These are phyloP conservation scores for Hemitrygon akajei DNA, from an alignment of 2,797 vertebrate species.

Conservation along the genomic window DNA sequence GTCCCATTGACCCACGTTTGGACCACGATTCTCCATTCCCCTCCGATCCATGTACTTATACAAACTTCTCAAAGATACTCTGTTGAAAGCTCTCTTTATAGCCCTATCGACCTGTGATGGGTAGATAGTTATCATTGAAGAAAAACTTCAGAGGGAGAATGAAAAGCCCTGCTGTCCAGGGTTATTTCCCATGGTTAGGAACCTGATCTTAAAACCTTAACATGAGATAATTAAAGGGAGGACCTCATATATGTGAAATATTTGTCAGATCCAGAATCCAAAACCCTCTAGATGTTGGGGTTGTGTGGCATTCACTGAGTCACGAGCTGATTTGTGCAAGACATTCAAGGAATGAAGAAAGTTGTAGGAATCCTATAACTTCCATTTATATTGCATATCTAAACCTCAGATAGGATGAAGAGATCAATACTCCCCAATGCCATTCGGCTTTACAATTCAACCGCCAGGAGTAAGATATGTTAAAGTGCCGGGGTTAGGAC, in stretches of 20 bases:
- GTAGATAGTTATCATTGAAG: background rate
- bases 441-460: too few relatives aligned
- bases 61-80: too few relatives aligned
- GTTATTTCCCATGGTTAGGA: background rate
- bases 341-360: background rate
- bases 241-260: background rate
- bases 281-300: background rate
- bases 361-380: background rate
- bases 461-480: too few relatives aligned
- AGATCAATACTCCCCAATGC: too few relatives aligned
- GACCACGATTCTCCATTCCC: too few relatives aligned
- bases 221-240: background rate
- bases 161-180: background rate
- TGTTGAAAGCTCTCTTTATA: too few relatives aligned
- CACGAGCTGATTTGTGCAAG: background rate
- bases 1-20: too few relatives aligned
- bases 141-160: background rate
- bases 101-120: too few relatives aligned
- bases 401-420: too few relatives aligned
- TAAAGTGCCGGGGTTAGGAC: too few relatives aligned
- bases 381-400: background rate
- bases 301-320: background rate
- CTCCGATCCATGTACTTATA: too few relatives aligned
- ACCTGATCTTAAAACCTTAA: background rate
- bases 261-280: background rate